phyloP scores from a whole-genome alignment of 2,888 invertebrate genomes.

The Heliconius cydno region DNA sequence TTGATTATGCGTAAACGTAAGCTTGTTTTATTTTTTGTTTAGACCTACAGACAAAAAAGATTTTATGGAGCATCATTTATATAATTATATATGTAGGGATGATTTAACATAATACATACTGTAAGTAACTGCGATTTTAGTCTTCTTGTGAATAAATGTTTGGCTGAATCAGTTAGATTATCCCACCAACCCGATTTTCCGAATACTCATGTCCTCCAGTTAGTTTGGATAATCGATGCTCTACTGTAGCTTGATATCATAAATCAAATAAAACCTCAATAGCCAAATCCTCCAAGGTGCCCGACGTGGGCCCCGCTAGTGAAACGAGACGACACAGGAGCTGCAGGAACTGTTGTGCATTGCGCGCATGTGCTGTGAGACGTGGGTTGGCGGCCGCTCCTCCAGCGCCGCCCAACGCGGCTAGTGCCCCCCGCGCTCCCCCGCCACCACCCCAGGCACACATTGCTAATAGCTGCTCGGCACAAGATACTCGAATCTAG shows the following conservation, averaged over 20 bases:
- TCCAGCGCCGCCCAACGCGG: constrained; percentile 66
- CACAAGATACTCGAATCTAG: constrained; percentile 89
- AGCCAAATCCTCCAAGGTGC: constrained; percentile 85
- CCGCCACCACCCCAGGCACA: constrained; percentile 90
- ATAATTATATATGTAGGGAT: neutral
- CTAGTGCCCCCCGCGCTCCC: constrained; percentile 69
- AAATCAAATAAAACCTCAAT: constrained; percentile 58
- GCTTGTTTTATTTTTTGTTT: neutral
- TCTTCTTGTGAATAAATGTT: neutral
- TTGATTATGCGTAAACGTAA: neutral
- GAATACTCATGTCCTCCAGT: no score
- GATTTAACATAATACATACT: neutral
- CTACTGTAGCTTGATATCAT: neutral
- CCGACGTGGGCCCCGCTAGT: constrained; percentile 87
- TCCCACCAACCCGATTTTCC: no score
- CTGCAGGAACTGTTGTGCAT: constrained; percentile 91
- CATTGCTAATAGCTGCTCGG: constrained; percentile 92
- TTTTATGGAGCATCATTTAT: no score
- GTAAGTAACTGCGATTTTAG: neutral
- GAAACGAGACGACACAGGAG: constrained; percentile 87
- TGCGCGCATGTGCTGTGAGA: constrained; percentile 84
- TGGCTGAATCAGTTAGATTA: no score
- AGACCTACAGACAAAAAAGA: neutral
- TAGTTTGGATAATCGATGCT: neutral
- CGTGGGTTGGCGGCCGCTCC: constrained; percentile 79